Evolutionary conservation across 2,113 vertebrate species (phyloP), one percentile per base, ranked within the genome.

Genomic region (Epinephelus lanceolatus): DNA sequence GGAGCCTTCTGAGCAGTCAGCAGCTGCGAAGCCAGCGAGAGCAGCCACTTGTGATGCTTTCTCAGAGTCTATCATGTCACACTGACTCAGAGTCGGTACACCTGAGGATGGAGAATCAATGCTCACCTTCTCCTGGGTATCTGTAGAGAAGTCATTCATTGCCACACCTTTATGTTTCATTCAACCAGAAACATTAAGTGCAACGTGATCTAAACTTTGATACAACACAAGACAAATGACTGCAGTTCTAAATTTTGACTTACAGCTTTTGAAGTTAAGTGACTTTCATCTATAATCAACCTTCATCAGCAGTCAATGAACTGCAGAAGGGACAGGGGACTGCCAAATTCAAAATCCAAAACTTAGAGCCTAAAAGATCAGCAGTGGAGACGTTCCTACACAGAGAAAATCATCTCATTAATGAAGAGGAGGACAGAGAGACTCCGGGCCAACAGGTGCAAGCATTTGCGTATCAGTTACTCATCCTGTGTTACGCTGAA

Each of bases 81-180:
- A 56, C 27, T 56, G 51, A 69, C 78, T 83, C 56, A 52, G 51
- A 65, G 30, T 57, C 37, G 0, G n/a, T 11, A 21, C 72, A 62
- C 62, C 79, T 57, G 65, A 76, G 75, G 83, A 73, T 17, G 63
- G 42, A 60, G 57, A 37, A 67, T 55, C 66, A 40, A 76, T 79
- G 72, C 83, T 66, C 78, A 51, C 81, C 21, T 49, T 62, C 87
- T 80, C 17, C 78, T 13, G 40, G 49, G 40, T 27, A 68, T 84
- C 70, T 68, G 47, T 19, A 40, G n/a, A 56, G 23, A 27, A 59
- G 23, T 56, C 45, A 45, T 75, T 80, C 61, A 85, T 76, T 74
- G 77, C 67, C 63, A 85, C 23, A 80, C 13, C 56, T 75, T 78
- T 49, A 78, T 81, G 81, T 81, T 77, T 74, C 4, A 59, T 18